Base-by-base conservation (phyloP, 2,797 vertebrate genomes). In the Acridotheres tristis region DNA sequence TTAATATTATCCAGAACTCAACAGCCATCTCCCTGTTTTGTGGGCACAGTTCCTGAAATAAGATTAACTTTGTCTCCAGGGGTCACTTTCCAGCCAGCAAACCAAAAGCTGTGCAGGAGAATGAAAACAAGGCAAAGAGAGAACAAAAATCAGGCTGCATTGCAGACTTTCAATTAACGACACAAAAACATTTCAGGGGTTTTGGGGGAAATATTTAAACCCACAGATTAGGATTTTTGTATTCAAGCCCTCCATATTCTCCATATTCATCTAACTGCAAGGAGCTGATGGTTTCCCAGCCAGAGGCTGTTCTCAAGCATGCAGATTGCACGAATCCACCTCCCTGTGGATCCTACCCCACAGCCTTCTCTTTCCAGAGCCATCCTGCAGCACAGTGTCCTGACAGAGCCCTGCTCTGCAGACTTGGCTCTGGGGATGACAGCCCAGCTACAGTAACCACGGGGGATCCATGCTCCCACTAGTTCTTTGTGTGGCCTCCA, bases 61-160 rank as follows among this genome's bases (percentile, higher is more conserved):
- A 94, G 80, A 93, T 93, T 82, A 93, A 67, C 54, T 93, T 91
- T 68, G 38, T 94, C 91, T 95, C 95, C 67, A 74, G 85, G 88
- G 93, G 36, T 94, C 74, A 73, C 63, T 91, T 97, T 90, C 47
- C 54, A 94, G 83, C 67, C 72, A 93, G 34, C 71, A 91, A 93
- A 65, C 59, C 34, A 87, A 96, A 91, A 90, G 42, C 77, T 74
- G 54, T 38, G n/a, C 27, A 58, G 63, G 54, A 86, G 65, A 90
- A 79, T 0, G 2, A 94, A 95, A 94, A 82, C 58, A 88, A 91
- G 36, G 22, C 34, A 77, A 34, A 61, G 54, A 55, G 36, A 68
- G 51, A 50, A 58, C 55, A 78, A 62, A 67, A 54, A 50, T 43
- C 36, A 69, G 55, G 16, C 73, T 75, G 51, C 10, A 5, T 30